Evolutionary conservation across 2,888 invertebrate genomes (phyloP), one percentile per base, ranked within the genome.

Genomic region (Opisthograptis luteolata): DNA sequence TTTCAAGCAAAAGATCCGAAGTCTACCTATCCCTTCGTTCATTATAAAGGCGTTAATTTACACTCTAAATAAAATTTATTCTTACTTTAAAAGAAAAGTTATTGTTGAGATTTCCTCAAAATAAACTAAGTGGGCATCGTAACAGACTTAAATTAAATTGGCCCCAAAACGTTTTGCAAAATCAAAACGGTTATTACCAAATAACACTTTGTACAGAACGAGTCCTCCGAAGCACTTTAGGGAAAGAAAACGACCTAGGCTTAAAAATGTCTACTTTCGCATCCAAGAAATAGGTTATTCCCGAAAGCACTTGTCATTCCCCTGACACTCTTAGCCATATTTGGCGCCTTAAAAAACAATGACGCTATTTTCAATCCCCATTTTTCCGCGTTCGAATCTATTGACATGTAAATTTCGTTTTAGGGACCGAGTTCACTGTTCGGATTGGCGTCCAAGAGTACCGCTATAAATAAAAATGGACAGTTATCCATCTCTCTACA

Each of bases 361-460:
- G 59, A 58, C 36, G 39, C 39, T 20, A 46, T 59, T 64, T 55
- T 50, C 50, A 40, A 50, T 55, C 35, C 58, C 25, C 50, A 45
- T 52, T 60, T 48, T 60, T 48, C 28, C 40, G 50, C 48, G 27
- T 42, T 47, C 20, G 37, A 52, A 34, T 42, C 56, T 49, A 62
- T 63, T 62, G 66, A 58, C 42, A 64, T 66, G 64, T 62, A 64
- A 63, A 66, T 63, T 58, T 24, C 10, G 20, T 39, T 47, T 60
- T 39, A 47, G 45, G 41, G 45, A 30, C 12, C 9, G 3, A 31
- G 39, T 30, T 55, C 39, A 56, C 32, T 44, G 17, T 22, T 31
- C 22, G 25, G 24, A 12, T 28, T 31, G 39, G 17, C 10, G 32
- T n/a, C 13, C 15, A 27, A 24, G 20, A 13, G 14, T 12, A 37